A percentile compares a stretch with the other conserved stretches of the same genome.
phyloP scores from a whole-genome alignment of 2,888 invertebrate genomes.

The Ornithoptera alexandrae region DNA sequence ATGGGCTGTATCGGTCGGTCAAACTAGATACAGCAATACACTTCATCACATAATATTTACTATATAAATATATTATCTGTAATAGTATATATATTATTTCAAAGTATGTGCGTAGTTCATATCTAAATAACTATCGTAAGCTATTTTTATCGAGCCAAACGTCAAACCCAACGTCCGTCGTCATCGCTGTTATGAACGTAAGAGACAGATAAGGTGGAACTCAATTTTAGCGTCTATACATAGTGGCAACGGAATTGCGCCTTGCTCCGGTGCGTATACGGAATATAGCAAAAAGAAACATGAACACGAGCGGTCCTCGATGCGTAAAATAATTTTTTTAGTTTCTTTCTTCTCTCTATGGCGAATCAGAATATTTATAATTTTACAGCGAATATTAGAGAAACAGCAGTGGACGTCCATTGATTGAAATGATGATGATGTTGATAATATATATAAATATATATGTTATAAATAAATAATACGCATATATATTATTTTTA shows the following conservation, averaged over 20 bases:
- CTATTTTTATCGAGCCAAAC: conserved; percentile 6
- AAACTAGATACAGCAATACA: too few relatives aligned
- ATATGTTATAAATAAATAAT: too few relatives aligned
- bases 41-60: too few relatives aligned
- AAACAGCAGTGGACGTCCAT: neutral
- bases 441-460: too few relatives aligned
- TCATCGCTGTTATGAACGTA: conserved; percentile 30
- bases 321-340: conserved; percentile 15
- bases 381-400: conserved; percentile 1
- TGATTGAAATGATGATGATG: too few relatives aligned
- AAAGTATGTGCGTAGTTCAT: neutral
- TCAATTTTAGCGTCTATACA: conserved; percentile 15
- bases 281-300: conserved; percentile 3
- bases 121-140: neutral
- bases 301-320: neutral
- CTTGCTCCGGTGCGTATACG: neutral
- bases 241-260: neutral
- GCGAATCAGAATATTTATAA: neutral
- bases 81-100: too few relatives aligned
- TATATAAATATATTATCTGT: too few relatives aligned
- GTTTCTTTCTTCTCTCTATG: neutral
- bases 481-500: too few relatives aligned
- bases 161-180: conserved; percentile 33
- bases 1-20: too few relatives aligned
- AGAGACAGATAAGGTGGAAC: conserved; percentile 36